Evolutionary conservation across 2,113 vertebrate species (phyloP), one percentile per base, ranked within the genome.

Genomic region (Macquaria ambigua): DNA sequence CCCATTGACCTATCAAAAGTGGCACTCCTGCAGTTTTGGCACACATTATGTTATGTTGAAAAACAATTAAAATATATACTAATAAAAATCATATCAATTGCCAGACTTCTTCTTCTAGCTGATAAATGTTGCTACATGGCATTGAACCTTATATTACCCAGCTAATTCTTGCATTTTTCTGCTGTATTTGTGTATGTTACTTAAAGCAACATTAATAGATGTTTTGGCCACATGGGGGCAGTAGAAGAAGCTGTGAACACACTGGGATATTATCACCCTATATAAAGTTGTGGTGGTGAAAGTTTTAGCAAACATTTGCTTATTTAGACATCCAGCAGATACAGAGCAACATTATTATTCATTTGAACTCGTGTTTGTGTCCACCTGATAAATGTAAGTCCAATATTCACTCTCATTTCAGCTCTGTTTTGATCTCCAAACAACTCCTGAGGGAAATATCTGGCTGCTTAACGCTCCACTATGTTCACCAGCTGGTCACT

Each of bases 161-260:
- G 21, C 34, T 67, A 18, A 56, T 46, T 61, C 34, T 34, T 59
- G 1, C n/a, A 74, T 34, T 34, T 34, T 34, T 34, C 34, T 34
- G 34, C 34, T 34, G 34, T 34, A 34, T 34, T 34, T 34, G 34
- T 28, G 3, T 25, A 46, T 8, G 20, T 39, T 7, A 52, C 14
- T 55, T 55, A 34, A 37, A 39, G 23, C 12, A 21, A 4, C 28
- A 14, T 70, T 4, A 61, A 11, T 16, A 20, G 6, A 8, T 8
- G 20, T 61, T 28, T 25, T 83, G 34, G 39, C 74, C 58, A 72
- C 68, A 71, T 50, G 43, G 80, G 7, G 41, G 41, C 43, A 52
- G 37, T 16, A 68, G 8, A 31, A 41, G 43, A 61, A 14, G 52
- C 67, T 77, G 58, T 76, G 58, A 58, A 59, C 81, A 83, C 56